These are phyloP conservation scores for Trichogramma dendrolimi DNA, from an alignment of 2,888 invertebrate species.

Conservation along the genomic window DNA sequence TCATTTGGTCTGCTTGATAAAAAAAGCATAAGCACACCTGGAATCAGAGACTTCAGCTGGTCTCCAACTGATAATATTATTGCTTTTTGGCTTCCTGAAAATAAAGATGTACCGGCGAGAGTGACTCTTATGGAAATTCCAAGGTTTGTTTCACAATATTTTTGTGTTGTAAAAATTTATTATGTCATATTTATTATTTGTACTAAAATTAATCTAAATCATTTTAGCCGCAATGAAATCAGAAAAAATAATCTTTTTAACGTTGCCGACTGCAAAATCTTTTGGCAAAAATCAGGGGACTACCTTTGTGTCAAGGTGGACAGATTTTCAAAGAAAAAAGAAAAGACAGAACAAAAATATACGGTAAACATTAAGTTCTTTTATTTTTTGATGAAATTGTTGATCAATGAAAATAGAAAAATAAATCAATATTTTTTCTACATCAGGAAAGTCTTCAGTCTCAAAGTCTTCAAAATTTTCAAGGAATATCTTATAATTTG, in stretches of 20 bases:
- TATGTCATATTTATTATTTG: too few species aligned
- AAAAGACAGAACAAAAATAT: slow-evolving; percentile 89
- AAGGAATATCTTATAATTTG: slow-evolving; percentile 94
- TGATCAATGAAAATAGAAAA: neutral
- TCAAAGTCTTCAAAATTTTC: slow-evolving; percentile 8
- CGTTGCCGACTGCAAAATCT: slow-evolving; percentile 96
- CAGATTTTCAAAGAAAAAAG: slow-evolving; percentile 84
- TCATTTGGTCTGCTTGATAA: slow-evolving; percentile 90
- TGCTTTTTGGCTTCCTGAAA: slow-evolving; percentile 97
- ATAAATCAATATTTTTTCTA: neutral
- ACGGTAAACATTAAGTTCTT: slow-evolving; percentile 55
- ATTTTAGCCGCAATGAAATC: slow-evolving; percentile 66
- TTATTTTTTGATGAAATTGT: neutral
- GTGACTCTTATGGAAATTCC: slow-evolving; percentile 91
- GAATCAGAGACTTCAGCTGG: slow-evolving; percentile 94
- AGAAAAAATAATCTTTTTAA: slow-evolving; percentile 94
- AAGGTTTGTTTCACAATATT: slow-evolving; percentile 52
- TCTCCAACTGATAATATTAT: slow-evolving; percentile 94
- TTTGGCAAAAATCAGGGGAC: slow-evolving; percentile 98
- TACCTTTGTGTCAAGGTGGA: slow-evolving; percentile 95
- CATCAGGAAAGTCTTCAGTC: neutral
- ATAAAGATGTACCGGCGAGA: slow-evolving; percentile 91
- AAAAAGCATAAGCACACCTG: slow-evolving; percentile 86
- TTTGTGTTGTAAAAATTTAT: slow-evolving; percentile 4
- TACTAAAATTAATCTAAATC: too few species aligned